phyloP scores from a whole-genome alignment of 1,140 invertebrate genomes.

The Drosophila parvula region DNA sequence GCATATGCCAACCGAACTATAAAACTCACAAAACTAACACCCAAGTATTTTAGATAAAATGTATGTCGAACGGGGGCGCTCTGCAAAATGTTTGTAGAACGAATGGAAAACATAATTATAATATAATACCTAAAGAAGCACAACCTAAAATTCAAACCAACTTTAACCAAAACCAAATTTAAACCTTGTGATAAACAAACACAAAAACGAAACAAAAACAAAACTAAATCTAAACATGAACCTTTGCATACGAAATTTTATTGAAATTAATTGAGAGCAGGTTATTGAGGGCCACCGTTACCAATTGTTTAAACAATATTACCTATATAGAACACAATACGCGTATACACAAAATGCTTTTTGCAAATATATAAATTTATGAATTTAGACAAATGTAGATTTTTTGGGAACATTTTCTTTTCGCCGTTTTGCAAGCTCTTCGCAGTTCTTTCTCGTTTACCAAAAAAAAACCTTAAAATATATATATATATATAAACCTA shows the following conservation, averaged over 20 bases:
- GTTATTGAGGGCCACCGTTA: constrained; percentile 77
- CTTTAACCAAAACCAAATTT: constrained; percentile 63
- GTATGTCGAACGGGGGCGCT: constrained; percentile 51
- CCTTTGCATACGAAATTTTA: constrained; percentile 63
- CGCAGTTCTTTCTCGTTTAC: constrained; percentile 38
- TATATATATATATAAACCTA: constrained; percentile 21
- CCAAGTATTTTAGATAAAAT: constrained; percentile 78
- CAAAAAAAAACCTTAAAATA: constrained; percentile 36
- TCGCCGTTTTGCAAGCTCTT: constrained; percentile 46
- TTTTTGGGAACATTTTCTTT: constrained; percentile 45
- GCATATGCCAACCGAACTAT: constrained; percentile 60
- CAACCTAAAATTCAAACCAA: constrained; percentile 49
- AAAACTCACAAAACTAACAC: constrained; percentile 51
- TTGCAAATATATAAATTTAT: constrained; percentile 52
- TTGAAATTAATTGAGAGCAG: constrained; percentile 71
- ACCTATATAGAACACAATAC: constrained; percentile 50
- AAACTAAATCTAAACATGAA: constrained; percentile 33
- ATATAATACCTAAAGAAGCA: constrained; percentile 45
- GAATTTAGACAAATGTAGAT: constrained; percentile 45
- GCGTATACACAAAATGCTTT: constrained; percentile 53
- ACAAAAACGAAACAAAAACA: constrained; percentile 27
- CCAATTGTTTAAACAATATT: constrained; percentile 64
- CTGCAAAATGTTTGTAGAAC: constrained; percentile 43
- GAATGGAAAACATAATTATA: constrained; percentile 32
- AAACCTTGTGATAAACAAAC: constrained; percentile 76